These are phyloP conservation scores for Sylvia borin DNA, from an alignment of 2,797 vertebrate genomes.

Conservation along the genomic window DNA sequence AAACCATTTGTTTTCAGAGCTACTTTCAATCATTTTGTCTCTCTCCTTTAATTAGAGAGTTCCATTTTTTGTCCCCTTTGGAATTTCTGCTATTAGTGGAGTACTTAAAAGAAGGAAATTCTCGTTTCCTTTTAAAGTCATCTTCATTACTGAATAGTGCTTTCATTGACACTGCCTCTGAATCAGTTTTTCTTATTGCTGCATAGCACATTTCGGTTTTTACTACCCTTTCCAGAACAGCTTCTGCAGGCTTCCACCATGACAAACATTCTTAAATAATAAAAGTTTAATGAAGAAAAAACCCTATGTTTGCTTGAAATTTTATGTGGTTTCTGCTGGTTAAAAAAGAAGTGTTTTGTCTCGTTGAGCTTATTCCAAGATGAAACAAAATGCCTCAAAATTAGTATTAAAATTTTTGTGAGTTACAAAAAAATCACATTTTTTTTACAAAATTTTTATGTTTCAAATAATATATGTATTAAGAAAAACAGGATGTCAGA, in stretches of 20 bases:
- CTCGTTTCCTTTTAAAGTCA: background rate
- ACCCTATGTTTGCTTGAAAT: background rate
- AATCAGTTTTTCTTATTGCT: background rate
- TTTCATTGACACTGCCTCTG: background rate
- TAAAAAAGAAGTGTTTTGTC: background rate
- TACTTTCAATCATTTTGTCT: background rate
- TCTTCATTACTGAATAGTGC: background rate
- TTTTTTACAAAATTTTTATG: no score
- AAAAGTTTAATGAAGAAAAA: background rate
- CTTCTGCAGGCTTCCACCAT: background rate
- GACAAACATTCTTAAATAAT: background rate
- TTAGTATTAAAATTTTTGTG: background rate
- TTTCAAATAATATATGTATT: background rate
- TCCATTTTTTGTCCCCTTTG: background rate
- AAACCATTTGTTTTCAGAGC: conserved; percentile 1
- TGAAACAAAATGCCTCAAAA: background rate
- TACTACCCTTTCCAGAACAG: background rate
- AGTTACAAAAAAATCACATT: background rate
- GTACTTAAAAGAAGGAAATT: background rate
- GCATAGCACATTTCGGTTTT: background rate
- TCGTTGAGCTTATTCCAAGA: background rate
- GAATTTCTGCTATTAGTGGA: background rate
- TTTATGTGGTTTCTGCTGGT: background rate
- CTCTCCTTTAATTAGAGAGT: background rate
- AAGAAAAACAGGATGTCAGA: background rate